Evolutionary conservation across 23 tunicate species (phyloP).

Genomic region (Aplidium turbinatum): DNA sequence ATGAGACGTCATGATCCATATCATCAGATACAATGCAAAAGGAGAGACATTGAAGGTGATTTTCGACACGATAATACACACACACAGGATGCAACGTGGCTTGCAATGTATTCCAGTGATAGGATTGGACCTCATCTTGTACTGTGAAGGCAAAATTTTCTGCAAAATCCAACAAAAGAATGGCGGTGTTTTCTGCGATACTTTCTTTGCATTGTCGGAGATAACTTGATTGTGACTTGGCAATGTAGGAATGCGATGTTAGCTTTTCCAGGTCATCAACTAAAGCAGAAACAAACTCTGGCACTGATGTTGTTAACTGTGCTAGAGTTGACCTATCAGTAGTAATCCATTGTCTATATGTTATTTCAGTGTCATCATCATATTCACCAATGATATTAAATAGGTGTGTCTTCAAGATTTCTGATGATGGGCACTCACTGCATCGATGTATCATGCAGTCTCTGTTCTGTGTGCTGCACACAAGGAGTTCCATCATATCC

Average conservation of each 20-base stretch:
- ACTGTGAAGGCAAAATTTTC: constrained; percentile 35
- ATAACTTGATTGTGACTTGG: constrained; percentile 45
- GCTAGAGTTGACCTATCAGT: constrained; percentile 35
- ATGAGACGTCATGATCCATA: constrained; percentile 39
- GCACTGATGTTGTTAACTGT: constrained; percentile 16
- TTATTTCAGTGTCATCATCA: constrained; percentile 33
- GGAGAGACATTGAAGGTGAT: background rate
- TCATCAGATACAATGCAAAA: constrained; percentile 39
- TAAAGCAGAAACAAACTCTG: constrained; percentile 26
- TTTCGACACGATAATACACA: constrained; percentile 32
- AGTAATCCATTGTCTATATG: constrained; percentile 43
- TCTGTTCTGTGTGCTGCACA: constrained; percentile 32
- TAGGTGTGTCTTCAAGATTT: constrained; percentile 19
- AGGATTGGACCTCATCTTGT: constrained; percentile 41
- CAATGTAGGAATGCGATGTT: constrained; percentile 38
- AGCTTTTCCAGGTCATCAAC: constrained; percentile 25
- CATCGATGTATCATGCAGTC: constrained; percentile 40
- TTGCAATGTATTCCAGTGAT: constrained; percentile 40
- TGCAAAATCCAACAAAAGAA: constrained; percentile 39
- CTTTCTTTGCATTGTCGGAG: constrained; percentile 18
- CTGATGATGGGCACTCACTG: constrained; percentile 33
- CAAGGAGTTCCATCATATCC: constrained; percentile 34
- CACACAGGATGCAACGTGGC: constrained; percentile 51
- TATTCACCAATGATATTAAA: constrained; percentile 14
- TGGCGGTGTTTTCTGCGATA: constrained; percentile 26